phyloP scores from a whole-genome alignment of 2,113 vertebrate species.

The Vulpes lagopus region DNA sequence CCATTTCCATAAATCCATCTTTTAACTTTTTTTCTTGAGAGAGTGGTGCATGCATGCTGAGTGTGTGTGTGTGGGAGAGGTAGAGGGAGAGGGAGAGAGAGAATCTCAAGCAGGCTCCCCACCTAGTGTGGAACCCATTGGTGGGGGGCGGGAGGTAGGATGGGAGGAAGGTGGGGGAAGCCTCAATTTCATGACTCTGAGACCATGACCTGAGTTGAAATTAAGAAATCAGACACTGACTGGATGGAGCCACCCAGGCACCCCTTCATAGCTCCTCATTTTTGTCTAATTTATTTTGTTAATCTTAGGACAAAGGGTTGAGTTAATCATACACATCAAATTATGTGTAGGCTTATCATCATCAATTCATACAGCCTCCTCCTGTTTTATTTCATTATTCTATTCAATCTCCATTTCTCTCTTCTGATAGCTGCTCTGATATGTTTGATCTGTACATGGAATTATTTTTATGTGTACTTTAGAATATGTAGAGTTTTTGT shows the following conservation, averaged over 20 bases:
- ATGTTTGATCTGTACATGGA: not conserved
- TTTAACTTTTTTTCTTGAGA: not conserved
- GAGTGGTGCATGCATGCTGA: not conserved
- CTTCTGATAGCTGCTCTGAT: not conserved
- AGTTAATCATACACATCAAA: not conserved
- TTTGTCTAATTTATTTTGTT: not conserved
- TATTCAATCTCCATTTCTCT: not conserved
- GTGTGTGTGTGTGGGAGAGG: not conserved
- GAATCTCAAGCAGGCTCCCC: not conserved
- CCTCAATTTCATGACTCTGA: not conserved
- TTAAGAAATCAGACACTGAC: not conserved
- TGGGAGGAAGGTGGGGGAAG: too few species aligned
- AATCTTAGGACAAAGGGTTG: not conserved
- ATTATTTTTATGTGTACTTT: not conserved
- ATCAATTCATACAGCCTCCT: not conserved
- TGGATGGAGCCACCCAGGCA: not conserved
- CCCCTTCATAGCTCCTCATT: not conserved
- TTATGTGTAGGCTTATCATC: not conserved
- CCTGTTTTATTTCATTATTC: not conserved
- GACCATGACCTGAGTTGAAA: not conserved
- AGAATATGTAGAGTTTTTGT: not conserved
- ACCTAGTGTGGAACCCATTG: not conserved
- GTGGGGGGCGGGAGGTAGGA: too few species aligned
- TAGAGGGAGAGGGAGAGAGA: not conserved
- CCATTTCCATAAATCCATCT: not conserved